Evolutionary conservation across 2,888 invertebrate genomes (phyloP), one percentile per base, ranked within the genome.

Genomic region (Tenthredo livida): DNA sequence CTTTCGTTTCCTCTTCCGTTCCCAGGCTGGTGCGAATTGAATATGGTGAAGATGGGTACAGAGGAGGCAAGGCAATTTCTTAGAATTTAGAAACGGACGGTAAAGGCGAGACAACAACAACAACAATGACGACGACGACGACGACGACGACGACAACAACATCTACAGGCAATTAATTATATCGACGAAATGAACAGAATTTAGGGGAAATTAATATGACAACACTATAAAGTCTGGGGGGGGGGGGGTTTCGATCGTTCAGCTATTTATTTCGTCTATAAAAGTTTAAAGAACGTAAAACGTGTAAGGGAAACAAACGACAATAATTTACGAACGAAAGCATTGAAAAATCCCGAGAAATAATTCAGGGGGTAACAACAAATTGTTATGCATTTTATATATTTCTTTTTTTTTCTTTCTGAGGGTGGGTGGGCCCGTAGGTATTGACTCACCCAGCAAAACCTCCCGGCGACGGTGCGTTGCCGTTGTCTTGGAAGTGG

Each of bases 401-500:
- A 15, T 47, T 47, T 47, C 3, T 47, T 47, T 73, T 43, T 67
- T n/a, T n/a, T 50, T 25, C 0, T 17, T 72, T 40, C 15, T 25
- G n/a, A 54, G 54, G 77, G 10, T 77, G 80, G 61, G 80, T 61
- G 58, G 61, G 58, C 50, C 58, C 58, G 58, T 61, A 61, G 80
- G 40, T 61, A 80, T 80, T 70, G 89, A 93, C 93, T 93, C 93
- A 93, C 93, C 93, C 93, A 82, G 92, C 89, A 87, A 92, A 88
- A 89, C 92, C 91, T 90, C 90, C 90, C 89, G 92, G 92, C 84
- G 89, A 90, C 37, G 86, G 78, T 89, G 93, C 90, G 90, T 90
- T 91, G 91, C 91, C 87, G 91, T 88, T 89, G 91, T 93, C 93
- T 92, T 92, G 92, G 85, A 82, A 85, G 67, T 80, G 84, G 89